These are phyloP conservation scores for Solenodon paradoxus DNA, from an alignment of 2,113 vertebrate genomes.

Conservation along the genomic window DNA sequence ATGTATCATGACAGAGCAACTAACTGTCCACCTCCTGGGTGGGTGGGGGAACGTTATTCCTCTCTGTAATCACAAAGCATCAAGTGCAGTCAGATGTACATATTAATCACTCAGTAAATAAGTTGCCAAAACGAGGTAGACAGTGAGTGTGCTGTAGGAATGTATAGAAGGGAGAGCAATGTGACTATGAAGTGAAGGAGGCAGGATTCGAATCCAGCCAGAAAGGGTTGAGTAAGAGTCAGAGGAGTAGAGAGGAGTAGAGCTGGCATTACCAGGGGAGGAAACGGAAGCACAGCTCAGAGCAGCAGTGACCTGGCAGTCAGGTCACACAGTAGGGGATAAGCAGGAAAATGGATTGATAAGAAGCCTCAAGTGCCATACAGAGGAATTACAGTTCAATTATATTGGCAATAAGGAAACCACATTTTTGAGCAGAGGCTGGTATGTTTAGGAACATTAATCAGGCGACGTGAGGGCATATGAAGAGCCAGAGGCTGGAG, in stretches of 20 bases:
- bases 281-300: background rate
- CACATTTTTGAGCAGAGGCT: background rate
- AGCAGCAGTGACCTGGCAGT: background rate
- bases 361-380: background rate
- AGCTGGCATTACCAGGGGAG: background rate
- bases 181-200: background rate
- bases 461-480: background rate
- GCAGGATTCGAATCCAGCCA: background rate
- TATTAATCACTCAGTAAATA: background rate
- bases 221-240: background rate
- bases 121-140: background rate
- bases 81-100: background rate
- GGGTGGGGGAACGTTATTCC: background rate
- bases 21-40: background rate
- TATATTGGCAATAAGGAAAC: background rate
- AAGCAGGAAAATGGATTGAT: background rate
- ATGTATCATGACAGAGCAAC: background rate
- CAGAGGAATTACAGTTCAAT: background rate
- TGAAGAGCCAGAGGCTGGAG: background rate
- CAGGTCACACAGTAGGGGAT: background rate
- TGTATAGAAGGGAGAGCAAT: background rate
- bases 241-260: background rate
- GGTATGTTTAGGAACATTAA: background rate
- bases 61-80: background rate
- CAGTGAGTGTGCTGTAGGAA: background rate